Conservation (phyloP, 2,888 invertebrate genomes). For the Eumacrocentrus americanus region DNA sequence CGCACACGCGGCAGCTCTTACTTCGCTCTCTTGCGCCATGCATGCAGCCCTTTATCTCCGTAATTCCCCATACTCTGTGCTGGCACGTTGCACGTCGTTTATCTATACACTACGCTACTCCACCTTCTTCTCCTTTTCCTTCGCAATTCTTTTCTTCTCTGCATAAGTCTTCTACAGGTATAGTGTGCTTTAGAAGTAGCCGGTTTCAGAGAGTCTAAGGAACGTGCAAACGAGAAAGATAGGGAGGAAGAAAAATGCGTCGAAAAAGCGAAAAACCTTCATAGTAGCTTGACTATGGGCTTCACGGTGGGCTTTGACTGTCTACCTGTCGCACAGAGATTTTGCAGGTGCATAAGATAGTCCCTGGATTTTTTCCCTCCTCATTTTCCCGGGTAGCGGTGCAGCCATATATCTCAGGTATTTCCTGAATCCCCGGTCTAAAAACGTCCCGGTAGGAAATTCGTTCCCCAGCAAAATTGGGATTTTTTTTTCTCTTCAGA, state of each 20-base stretch:
- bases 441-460: not conserved
- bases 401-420: too few relatives aligned
- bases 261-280: not conserved
- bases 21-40: not conserved
- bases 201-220: not conserved
- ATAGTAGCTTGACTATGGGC: not conserved
- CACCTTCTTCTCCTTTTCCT: not conserved
- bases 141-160: too few relatives aligned
- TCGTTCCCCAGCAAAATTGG: not conserved
- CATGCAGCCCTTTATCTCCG: slow-evolving; percentile 16
- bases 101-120: slow-evolving; percentile 5
- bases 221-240: not conserved
- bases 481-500: not conserved
- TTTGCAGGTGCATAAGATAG: not conserved
- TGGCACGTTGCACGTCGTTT: not conserved
- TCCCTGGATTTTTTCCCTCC: not conserved
- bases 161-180: too few relatives aligned
- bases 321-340: not conserved
- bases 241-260: not conserved
- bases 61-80: slow-evolving; percentile 4
- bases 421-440: too few relatives aligned
- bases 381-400: too few relatives aligned
- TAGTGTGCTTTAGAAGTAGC: not conserved
- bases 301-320: not conserved
- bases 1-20: not conserved